phyloP scores from a whole-genome alignment of 2,888 invertebrate species.

The Apamea crenata region DNA sequence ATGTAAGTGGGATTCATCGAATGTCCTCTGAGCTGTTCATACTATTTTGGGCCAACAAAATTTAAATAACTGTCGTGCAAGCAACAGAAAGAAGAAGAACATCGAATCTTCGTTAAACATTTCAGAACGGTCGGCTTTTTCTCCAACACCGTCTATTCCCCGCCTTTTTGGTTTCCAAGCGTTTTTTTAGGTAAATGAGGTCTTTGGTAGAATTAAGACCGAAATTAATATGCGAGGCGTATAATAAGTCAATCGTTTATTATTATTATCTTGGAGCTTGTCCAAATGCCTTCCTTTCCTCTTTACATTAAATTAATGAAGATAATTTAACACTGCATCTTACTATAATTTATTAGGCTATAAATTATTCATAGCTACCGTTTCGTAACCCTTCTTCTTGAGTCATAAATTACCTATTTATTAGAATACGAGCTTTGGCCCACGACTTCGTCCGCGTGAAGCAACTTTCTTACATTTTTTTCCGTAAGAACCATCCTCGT shows the following conservation, averaged over 20 bases:
- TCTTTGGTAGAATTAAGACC: conserved; percentile 30
- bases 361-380: conserved; percentile 17
- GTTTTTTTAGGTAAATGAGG: conserved; percentile 31
- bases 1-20: neutral
- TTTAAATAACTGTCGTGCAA: too few relatives aligned
- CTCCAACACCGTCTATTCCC: neutral
- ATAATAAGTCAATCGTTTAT: conserved; percentile 28
- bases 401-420: conserved; percentile 18
- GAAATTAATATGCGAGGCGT: conserved; percentile 24
- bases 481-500: too few relatives aligned
- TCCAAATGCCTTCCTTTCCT: conserved; percentile 2
- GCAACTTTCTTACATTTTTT: too few relatives aligned
- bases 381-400: conserved; percentile 8
- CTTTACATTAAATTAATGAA: conserved; percentile 14
- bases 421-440: neutral
- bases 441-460: too few relatives aligned
- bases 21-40: too few relatives aligned
- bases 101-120: neutral
- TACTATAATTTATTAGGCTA: neutral
- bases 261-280: conserved; percentile 28
- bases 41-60: too few relatives aligned
- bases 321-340: conserved; percentile 13
- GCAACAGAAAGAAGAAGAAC: too few relatives aligned
- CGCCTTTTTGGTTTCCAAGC: conserved; percentile 7
- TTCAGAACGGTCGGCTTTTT: neutral